Percentiles rank a stretch among this genome's conserved stretches.
Conservation (phyloP, 2,113 vertebrate species). For the Catharus minimus region DNA sequence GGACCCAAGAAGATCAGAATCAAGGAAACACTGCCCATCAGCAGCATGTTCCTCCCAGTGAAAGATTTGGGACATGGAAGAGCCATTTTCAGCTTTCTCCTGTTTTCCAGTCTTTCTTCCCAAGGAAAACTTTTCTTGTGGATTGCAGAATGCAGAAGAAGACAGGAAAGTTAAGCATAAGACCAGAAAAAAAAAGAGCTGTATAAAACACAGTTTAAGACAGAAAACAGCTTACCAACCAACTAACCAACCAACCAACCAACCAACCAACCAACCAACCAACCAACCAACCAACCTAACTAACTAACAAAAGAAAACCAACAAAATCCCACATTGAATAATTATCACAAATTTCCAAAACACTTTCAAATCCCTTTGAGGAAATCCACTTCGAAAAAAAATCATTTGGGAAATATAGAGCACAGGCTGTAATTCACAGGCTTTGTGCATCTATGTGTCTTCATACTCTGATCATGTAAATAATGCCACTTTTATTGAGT, state of each 20-base stretch:
- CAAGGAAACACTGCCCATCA: neutral
- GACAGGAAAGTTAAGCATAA: neutral
- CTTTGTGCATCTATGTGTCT: neutral
- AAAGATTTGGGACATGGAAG: fast-evolving
- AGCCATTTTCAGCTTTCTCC: neutral
- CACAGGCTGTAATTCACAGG: neutral
- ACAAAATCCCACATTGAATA: neutral
- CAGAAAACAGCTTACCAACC: too few relatives aligned
- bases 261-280: neutral
- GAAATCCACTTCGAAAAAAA: neutral
- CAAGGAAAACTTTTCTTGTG: neutral
- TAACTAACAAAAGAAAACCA: neutral
- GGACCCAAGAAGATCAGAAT: neutral
- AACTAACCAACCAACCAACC: too few relatives aligned
- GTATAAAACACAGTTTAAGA: neutral
- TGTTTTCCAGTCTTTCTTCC: fast-evolving
- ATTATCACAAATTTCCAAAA: fast-evolving
- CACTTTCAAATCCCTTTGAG: neutral
- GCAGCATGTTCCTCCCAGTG: fast-evolving
- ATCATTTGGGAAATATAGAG: neutral
- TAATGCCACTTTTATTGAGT: fast-evolving
- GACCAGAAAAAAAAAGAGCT: neutral
- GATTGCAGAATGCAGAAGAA: neutral
- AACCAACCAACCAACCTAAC: too few relatives aligned
- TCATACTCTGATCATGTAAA: neutral